Percentiles rank a stretch among this genome's conserved stretches.
Evolutionary conservation across 2,113 vertebrate genomes (phyloP).

Genomic region (Bothrops jararaca): DNA sequence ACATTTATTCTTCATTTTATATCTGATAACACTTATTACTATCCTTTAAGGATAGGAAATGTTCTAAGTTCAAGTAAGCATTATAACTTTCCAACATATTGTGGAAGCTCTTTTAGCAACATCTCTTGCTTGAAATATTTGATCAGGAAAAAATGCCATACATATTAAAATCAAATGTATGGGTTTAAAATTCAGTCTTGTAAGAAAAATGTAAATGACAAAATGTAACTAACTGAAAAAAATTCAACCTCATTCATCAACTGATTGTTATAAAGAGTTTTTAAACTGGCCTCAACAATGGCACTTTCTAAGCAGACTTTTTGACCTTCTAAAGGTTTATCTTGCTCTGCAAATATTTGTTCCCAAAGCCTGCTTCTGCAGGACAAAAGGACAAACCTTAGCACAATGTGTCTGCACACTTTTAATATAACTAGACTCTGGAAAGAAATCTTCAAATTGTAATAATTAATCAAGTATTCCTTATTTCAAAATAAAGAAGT

Average conservation of each 20-base stretch:
- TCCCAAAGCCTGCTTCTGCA: constrained; percentile 12
- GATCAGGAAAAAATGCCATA: constrained; percentile 16
- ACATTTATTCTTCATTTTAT: neutral
- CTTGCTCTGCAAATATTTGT: constrained; percentile 59
- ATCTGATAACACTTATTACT: neutral
- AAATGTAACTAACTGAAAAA: constrained; percentile 45
- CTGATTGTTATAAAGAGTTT: constrained; percentile 24
- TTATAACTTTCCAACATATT: neutral
- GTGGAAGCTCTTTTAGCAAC: neutral
- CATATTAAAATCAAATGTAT: neutral
- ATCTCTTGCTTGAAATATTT: neutral
- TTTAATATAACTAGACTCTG: constrained; percentile 38
- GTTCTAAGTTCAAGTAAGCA: neutral
- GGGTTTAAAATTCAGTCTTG: neutral
- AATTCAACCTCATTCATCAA: constrained; percentile 47
- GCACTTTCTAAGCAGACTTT: constrained; percentile 37
- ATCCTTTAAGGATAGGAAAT: neutral
- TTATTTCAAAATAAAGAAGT: constrained; percentile 16
- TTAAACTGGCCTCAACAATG: constrained; percentile 46
- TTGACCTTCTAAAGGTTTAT: constrained; percentile 45
- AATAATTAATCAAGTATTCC: neutral
- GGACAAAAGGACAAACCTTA: constrained; percentile 34
- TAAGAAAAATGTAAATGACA: constrained; percentile 25
- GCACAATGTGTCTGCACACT: constrained; percentile 29
- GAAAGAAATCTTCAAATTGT: constrained; percentile 19